phyloP scores from a whole-genome alignment of 2,888 invertebrate genomes.

The Morpho helenor region DNA sequence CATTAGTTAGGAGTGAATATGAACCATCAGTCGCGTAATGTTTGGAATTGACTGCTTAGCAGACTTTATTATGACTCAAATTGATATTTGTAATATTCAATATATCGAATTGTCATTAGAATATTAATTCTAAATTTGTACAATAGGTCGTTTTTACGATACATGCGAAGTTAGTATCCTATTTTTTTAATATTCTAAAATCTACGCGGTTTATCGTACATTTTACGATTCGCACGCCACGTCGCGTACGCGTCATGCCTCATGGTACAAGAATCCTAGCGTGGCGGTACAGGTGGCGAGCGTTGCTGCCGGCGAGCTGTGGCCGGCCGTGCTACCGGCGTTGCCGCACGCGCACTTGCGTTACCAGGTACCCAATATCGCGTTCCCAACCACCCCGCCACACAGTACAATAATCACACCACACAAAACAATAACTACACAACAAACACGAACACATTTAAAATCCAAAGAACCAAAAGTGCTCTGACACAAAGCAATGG shows the following conservation, averaged over 20 bases:
- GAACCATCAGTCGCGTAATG: too few relatives aligned
- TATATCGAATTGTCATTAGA: too few relatives aligned
- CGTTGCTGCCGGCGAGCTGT: constrained; percentile 50
- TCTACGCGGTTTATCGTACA: background rate
- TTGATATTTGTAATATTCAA: too few relatives aligned
- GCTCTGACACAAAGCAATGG: background rate
- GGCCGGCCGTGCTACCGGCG: constrained; percentile 59
- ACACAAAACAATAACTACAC: background rate
- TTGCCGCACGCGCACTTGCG: constrained; percentile 50
- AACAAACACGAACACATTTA: background rate
- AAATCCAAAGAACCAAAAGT: background rate
- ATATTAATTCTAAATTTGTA: too few relatives aligned
- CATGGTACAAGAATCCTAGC: constrained; percentile 22
- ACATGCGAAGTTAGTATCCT: too few relatives aligned
- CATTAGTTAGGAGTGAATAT: too few relatives aligned
- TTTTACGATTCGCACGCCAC: constrained; percentile 12
- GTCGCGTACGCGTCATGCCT: constrained; percentile 16
- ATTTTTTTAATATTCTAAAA: too few relatives aligned
- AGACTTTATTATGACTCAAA: too few relatives aligned
- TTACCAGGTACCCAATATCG: constrained; percentile 51
- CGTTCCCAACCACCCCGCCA: constrained; percentile 7
- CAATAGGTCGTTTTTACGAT: too few relatives aligned
- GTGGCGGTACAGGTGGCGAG: constrained; percentile 39
- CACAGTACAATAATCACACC: background rate
- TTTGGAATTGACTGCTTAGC: too few relatives aligned